These are phyloP conservation scores for Pseudonaja textilis DNA, from an alignment of 2,113 vertebrate genomes.

Conservation along the genomic window DNA sequence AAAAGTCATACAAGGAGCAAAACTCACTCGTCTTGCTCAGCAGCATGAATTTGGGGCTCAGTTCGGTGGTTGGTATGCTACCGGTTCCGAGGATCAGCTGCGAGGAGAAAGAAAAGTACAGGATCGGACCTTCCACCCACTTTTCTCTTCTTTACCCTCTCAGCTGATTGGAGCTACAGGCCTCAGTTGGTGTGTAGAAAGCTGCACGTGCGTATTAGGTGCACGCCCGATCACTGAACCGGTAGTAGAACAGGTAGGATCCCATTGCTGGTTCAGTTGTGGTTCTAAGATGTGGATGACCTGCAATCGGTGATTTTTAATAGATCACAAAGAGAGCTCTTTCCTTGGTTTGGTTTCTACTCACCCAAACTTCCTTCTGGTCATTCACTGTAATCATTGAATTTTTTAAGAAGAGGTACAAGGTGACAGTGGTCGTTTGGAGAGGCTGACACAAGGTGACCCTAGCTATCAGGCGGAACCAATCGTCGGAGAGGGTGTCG, in stretches of 20 bases:
- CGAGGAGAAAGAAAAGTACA: too few relatives aligned
- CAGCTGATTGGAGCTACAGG: too few relatives aligned
- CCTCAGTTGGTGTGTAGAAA: too few relatives aligned
- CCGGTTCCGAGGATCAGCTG: too few relatives aligned
- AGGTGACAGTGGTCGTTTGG: not conserved
- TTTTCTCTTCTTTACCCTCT: too few relatives aligned
- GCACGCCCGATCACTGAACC: too few relatives aligned
- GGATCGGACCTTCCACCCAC: too few relatives aligned
- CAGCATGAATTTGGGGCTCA: not conserved
- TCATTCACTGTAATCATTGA: slow-evolving; percentile 13
- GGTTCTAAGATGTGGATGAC: not conserved
- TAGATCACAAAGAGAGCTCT: not conserved
- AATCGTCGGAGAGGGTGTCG: not conserved
- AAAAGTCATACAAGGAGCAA: not conserved
- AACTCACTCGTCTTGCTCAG: not conserved
- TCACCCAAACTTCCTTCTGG: slow-evolving; percentile 31
- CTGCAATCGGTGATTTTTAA: not conserved
- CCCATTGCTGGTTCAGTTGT: too few relatives aligned
- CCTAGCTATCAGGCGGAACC: slow-evolving; percentile 30
- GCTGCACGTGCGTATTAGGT: too few relatives aligned
- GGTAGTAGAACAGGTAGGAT: too few relatives aligned
- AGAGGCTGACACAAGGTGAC: not conserved
- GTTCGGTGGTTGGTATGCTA: too few relatives aligned
- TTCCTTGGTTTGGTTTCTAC: not conserved
- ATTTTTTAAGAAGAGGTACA: slow-evolving; percentile 17